Evolutionary conservation across 2,113 vertebrate genomes (phyloP).

Genomic region (Anas platyrhynchos): DNA sequence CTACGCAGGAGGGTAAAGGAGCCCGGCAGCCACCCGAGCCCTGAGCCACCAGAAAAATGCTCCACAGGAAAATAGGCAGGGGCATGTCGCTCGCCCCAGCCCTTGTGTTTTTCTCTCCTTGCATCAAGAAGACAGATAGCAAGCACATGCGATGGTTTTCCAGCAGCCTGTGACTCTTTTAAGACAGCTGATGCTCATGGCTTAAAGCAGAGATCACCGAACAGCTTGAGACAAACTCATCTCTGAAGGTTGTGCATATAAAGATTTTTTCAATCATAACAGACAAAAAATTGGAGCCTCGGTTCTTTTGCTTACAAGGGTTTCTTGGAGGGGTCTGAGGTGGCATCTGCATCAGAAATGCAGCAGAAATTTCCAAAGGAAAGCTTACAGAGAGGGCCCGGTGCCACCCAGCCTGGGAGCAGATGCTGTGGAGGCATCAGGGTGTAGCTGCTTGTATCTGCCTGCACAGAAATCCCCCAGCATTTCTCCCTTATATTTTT

Average conservation of each 20-base stretch:
- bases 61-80: not conserved
- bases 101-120: not conserved
- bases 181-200: not conserved
- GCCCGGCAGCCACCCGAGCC: not conserved
- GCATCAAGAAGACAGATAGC: not conserved
- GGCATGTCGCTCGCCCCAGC: not conserved
- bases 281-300: not conserved
- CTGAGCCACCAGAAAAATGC: not conserved
- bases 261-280: not conserved
- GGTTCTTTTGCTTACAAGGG: not conserved
- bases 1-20: not conserved
- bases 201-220: not conserved
- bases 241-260: fast-evolving
- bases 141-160: not conserved
- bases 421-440: not conserved
- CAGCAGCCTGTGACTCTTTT: not conserved
- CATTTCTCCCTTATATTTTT: not conserved
- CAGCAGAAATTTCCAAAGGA: not conserved
- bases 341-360: not conserved
- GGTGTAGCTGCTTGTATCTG: not conserved
- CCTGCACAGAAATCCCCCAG: not conserved
- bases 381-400: not conserved
- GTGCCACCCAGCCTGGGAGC: not conserved
- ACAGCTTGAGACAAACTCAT: not conserved
- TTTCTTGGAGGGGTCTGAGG: not conserved